Evolutionary conservation across 2,113 vertebrate genomes (phyloP), one percentile per base, ranked within the genome.

Genomic region (Pteruthius melanotis): DNA sequence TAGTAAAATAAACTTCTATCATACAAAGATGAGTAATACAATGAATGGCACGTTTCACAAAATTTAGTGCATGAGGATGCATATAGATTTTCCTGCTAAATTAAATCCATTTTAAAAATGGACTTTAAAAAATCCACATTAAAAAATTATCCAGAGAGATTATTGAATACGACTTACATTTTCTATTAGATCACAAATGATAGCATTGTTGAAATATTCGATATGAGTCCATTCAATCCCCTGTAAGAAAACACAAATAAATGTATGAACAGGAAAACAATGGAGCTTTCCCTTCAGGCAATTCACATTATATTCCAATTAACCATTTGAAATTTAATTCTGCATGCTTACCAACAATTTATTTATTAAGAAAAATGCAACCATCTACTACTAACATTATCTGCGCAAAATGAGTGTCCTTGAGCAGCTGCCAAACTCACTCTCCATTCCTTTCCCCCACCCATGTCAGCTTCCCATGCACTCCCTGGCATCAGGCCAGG

Each of bases 171-270:
- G 74, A 99, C 99, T 99, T 98, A 99, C 99, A 86, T 99, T 99
- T 98, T 99, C 99, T 97, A 99, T 99, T 81, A 99, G 98, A 97
- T 99, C 99, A 96, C 99, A 99, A 97, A 99, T 99, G 79, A 99
- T 92, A 40, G 99, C 99, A 68, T 99, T 99, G 98, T 99, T 99
- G 98, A 99, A 99, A 97, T 99, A 99, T 59, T 99, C 99, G 19
- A 99, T 99, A 92, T 99, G 99, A 91, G 99, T 99, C 99, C 99
- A 99, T 93, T 99, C 99, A 92, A 99, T 99, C 75, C 98, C 99
- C 99, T 99, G 75, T 11, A 94, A 83, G 37, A 94, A 95, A 97
- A 79, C 33, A 92, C 5, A 95, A 82, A 61, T n/a, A 84, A 47
- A 87, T 52, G 72, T 31, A 54, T 57, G 15, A 77, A 77, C 31